phyloP scores from a whole-genome alignment of 2,113 vertebrate genomes.

The Nyctereutes procyonoides region DNA sequence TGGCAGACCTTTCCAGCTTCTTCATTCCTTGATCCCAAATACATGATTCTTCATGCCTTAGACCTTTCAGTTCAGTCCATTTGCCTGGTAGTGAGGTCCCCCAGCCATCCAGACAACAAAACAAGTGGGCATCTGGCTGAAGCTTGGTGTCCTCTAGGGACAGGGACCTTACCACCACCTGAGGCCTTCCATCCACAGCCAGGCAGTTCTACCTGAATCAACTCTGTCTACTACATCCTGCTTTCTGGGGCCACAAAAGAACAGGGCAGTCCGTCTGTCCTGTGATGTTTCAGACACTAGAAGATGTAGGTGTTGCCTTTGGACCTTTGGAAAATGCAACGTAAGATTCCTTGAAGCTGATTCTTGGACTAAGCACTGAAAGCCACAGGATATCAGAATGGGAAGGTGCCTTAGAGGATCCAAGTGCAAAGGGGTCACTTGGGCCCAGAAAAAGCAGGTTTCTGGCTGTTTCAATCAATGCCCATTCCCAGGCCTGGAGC shows the following conservation, averaged over 20 bases:
- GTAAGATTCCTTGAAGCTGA: neutral
- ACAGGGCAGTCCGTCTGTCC: neutral
- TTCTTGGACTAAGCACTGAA: neutral
- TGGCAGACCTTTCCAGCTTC: neutral
- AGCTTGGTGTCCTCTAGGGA: neutral
- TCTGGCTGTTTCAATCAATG: neutral
- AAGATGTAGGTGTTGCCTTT: neutral
- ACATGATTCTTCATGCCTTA: neutral
- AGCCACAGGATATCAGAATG: neutral
- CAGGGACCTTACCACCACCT: neutral
- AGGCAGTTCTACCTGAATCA: neutral
- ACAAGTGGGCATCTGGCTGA: neutral
- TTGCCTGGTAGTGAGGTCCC: neutral
- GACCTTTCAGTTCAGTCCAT: neutral
- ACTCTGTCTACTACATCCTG: neutral
- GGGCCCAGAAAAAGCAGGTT: neutral
- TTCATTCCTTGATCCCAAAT: neutral
- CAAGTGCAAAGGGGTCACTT: neutral
- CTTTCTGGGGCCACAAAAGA: neutral
- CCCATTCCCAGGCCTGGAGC: neutral
- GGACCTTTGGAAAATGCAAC: neutral
- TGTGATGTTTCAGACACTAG: neutral
- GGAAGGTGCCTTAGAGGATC: neutral
- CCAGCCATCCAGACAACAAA: neutral
- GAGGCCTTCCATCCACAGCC: neutral